Evolutionary conservation across 2,888 invertebrate genomes (phyloP).

Genomic region (Drosophila aldrichi): DNA sequence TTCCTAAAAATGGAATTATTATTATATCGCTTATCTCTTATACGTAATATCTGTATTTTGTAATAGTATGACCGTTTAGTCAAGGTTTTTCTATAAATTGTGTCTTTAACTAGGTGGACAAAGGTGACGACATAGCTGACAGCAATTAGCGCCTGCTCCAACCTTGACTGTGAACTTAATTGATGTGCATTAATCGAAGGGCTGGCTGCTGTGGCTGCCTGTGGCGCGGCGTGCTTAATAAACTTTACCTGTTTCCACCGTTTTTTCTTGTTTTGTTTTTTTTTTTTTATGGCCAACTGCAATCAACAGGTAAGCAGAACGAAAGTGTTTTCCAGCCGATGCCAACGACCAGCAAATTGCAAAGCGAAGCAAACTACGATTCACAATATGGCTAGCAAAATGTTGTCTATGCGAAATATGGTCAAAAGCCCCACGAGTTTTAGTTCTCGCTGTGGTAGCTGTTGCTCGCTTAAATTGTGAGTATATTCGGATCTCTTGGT

Average conservation of each 20-base stretch:
- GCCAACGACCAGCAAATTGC: slow-evolving; percentile 49
- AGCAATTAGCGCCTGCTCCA: slow-evolving; percentile 28
- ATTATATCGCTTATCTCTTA: neutral
- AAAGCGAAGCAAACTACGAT: slow-evolving; percentile 38
- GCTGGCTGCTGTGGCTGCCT: slow-evolving; percentile 35
- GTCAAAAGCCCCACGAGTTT: slow-evolving; percentile 50
- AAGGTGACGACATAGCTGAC: slow-evolving; percentile 21
- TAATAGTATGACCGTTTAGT: neutral
- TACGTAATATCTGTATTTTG: neutral
- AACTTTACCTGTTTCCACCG: slow-evolving; percentile 17
- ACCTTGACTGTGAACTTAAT: slow-evolving; percentile 24
- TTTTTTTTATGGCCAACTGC: slow-evolving; percentile 4
- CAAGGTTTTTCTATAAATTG: neutral
- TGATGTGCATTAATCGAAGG: slow-evolving; percentile 24
- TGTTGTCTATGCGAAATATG: slow-evolving; percentile 51
- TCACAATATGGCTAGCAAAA: slow-evolving; percentile 45
- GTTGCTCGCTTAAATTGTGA: neutral
- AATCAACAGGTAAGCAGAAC: slow-evolving; percentile 39
- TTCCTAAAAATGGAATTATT: neutral
- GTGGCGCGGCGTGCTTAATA: slow-evolving; percentile 30
- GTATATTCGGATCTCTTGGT: neutral
- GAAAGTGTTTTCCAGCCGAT: slow-evolving; percentile 43
- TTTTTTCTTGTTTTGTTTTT: too few species aligned
- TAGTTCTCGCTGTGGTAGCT: slow-evolving; percentile 12
- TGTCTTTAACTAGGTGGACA: neutral